Percentiles rank a stretch among this genome's conserved stretches.
Conservation (phyloP, 2,888 invertebrate species). For the Alcis repandata region DNA sequence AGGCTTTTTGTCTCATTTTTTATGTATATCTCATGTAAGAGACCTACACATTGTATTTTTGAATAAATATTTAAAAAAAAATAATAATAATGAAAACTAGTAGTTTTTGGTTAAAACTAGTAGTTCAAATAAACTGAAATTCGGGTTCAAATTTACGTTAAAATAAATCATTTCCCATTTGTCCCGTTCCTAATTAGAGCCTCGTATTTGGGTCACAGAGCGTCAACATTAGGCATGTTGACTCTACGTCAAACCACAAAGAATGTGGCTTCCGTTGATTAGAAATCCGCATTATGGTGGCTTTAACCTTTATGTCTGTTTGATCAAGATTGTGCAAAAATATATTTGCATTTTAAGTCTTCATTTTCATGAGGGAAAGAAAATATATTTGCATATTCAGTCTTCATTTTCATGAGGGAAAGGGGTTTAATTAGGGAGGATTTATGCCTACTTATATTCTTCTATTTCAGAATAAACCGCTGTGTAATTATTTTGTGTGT, state of each 20-base stretch:
- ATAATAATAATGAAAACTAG: too few relatives aligned
- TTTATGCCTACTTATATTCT: too few relatives aligned
- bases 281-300: slow-evolving; percentile 14
- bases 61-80: too few relatives aligned
- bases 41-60: too few relatives aligned
- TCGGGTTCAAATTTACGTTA: background rate
- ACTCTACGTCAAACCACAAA: slow-evolving; percentile 22
- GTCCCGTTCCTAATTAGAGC: slow-evolving; percentile 3
- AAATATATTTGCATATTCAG: background rate
- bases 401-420: too few relatives aligned
- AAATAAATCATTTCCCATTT: background rate
- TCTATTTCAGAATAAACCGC: too few relatives aligned
- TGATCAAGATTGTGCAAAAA: background rate
- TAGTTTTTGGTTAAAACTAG: too few relatives aligned
- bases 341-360: background rate
- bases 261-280: slow-evolving; percentile 29
- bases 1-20: too few relatives aligned
- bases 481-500: too few relatives aligned
- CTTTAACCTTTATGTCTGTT: slow-evolving; percentile 5
- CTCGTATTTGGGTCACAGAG: slow-evolving; percentile 25
- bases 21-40: too few relatives aligned
- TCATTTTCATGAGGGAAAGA: too few relatives aligned
- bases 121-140: background rate
- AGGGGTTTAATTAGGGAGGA: too few relatives aligned
- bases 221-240: slow-evolving; percentile 24